Percentiles rank a stretch among this genome's conserved stretches.
Conservation (phyloP, 2,113 vertebrate genomes). For the Macrotis lagotis region DNA sequence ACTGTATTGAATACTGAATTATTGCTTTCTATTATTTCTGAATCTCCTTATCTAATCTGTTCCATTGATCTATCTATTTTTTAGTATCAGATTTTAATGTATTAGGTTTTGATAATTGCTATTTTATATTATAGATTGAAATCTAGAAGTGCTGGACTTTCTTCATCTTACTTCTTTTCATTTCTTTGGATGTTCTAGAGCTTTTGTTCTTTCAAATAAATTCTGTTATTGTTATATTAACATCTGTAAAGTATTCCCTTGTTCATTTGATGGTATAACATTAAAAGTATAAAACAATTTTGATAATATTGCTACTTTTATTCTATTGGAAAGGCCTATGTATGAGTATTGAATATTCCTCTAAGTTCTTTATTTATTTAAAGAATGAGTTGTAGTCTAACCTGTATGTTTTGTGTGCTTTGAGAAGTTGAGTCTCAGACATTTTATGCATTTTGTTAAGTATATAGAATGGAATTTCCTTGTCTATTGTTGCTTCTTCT, state of each 20-base stretch:
- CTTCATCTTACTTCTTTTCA: neutral
- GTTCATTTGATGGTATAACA: neutral
- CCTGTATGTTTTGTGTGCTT: neutral
- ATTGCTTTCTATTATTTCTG: neutral
- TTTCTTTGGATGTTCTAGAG: neutral
- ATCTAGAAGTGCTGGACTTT: neutral
- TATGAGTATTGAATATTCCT: neutral
- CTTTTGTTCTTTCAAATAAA: neutral
- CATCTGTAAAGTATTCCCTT: neutral
- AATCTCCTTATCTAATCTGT: neutral
- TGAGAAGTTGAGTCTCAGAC: neutral
- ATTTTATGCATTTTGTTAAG: neutral
- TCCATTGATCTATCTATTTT: neutral
- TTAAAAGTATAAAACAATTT: neutral
- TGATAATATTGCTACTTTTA: neutral
- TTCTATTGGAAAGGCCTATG: neutral
- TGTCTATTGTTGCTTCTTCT: neutral
- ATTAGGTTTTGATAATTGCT: neutral
- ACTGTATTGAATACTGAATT: neutral
- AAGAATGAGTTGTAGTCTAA: neutral
- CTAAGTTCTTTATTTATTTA: neutral
- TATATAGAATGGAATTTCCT: neutral
- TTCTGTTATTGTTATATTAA: neutral
- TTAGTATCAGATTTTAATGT: neutral
- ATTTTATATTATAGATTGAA: neutral